Evolutionary conservation across 1,140 invertebrate genomes (phyloP).

Genomic region (Metopolophium dirhodum): DNA sequence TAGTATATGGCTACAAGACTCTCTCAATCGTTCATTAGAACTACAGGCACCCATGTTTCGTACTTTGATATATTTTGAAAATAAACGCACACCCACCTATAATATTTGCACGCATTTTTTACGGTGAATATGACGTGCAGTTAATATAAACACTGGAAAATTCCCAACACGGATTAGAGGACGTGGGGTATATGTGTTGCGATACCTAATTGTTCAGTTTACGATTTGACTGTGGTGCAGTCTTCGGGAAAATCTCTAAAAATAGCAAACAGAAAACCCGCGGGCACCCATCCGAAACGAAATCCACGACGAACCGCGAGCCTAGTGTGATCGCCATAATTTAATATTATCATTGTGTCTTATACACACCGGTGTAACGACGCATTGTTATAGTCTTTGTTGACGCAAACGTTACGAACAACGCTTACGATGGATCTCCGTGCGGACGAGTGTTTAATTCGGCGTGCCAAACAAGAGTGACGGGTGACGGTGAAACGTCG

Average conservation of each 20-base stretch:
- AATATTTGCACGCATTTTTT: background rate
- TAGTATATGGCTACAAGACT: background rate
- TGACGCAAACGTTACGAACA: background rate
- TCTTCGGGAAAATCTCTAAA: background rate
- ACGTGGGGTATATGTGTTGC: too few species aligned
- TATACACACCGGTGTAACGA: background rate
- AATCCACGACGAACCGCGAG: background rate
- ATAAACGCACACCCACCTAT: background rate
- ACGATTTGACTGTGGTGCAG: background rate
- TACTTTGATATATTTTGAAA: background rate
- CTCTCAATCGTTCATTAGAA: background rate
- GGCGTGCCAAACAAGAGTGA: background rate
- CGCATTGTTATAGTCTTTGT: background rate
- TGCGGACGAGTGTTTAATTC: background rate
- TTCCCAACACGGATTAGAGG: too few species aligned
- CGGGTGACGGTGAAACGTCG: background rate
- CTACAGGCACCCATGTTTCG: background rate
- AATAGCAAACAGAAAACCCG: background rate
- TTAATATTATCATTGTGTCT: background rate
- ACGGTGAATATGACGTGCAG: background rate
- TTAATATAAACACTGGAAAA: background rate
- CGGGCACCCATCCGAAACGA: background rate
- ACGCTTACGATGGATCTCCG: background rate
- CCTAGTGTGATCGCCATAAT: background rate
- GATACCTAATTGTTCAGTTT: background rate